A percentile compares a stretch with the other conserved stretches of the same genome.
These are phyloP conservation scores for Scyliorhinus canicula DNA, from an alignment of 2,797 vertebrate species.

Conservation along the genomic window DNA sequence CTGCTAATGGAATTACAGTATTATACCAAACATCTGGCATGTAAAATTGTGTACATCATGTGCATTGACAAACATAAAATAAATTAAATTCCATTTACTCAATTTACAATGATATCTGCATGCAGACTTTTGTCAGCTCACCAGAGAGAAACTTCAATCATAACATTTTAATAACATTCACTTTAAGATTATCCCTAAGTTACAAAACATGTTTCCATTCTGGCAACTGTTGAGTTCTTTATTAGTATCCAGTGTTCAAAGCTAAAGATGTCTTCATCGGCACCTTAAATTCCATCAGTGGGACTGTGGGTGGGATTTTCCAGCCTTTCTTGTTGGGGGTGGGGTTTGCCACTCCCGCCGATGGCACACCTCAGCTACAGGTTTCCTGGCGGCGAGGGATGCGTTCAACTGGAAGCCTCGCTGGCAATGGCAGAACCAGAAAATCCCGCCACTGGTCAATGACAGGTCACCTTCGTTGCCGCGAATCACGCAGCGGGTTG, in stretches of 20 bases:
- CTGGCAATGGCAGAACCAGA: no score
- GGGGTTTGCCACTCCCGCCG: no score
- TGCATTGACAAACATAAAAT: neutral
- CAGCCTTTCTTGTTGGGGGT: no score
- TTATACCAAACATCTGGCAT: neutral
- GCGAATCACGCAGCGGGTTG: no score
- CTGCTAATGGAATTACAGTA: neutral
- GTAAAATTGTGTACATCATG: neutral
- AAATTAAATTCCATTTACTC: neutral
- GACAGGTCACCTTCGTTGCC: no score
- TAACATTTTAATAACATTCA: constrained; percentile 26
- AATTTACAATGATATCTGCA: neutral
- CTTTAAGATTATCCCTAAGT: neutral
- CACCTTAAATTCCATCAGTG: neutral
- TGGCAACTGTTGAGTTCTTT: neutral
- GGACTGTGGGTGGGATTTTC: neutral
- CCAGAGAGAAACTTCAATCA: neutral
- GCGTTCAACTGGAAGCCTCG: no score
- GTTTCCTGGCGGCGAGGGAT: no score
- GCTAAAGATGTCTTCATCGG: neutral
- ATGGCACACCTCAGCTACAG: no score
- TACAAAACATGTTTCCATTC: neutral
- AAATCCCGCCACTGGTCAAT: no score
- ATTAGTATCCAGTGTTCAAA: neutral
- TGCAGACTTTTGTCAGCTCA: constrained; percentile 3